These are phyloP conservation scores for Cariama cristata DNA, from an alignment of 2,113 vertebrate species.

Conservation along the genomic window DNA sequence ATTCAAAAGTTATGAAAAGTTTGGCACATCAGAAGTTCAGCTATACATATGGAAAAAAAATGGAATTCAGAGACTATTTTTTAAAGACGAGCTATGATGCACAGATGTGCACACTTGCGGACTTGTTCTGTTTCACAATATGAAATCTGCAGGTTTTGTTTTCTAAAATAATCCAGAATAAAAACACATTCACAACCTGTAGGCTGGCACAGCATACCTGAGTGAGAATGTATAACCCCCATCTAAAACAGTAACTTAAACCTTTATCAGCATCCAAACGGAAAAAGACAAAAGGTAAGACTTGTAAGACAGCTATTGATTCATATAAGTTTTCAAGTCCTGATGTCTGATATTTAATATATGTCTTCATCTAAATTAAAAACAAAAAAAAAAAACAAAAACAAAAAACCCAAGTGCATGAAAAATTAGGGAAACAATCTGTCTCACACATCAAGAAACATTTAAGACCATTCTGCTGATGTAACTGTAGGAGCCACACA, in stretches of 20 bases:
- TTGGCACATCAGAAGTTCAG: slow-evolving; percentile 92
- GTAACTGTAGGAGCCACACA: slow-evolving; percentile 91
- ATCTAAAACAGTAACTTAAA: slow-evolving; percentile 96
- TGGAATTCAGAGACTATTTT: slow-evolving; percentile 78
- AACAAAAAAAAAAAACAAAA: slow-evolving; percentile 62
- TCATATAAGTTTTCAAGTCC: slow-evolving; percentile 95
- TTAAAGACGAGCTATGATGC: slow-evolving; percentile 72
- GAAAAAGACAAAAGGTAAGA: slow-evolving; percentile 89
- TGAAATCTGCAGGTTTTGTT: slow-evolving; percentile 83
- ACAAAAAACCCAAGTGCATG: slow-evolving; percentile 76
- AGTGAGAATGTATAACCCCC: slow-evolving; percentile 97
- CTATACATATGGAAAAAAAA: slow-evolving; percentile 79
- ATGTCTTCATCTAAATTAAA: slow-evolving; percentile 90
- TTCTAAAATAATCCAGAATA: slow-evolving; percentile 90
- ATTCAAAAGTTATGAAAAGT: slow-evolving; percentile 88
- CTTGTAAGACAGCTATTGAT: slow-evolving; percentile 89
- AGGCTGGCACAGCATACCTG: slow-evolving; percentile 99
- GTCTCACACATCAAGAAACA: slow-evolving; percentile 96
- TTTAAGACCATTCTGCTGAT: slow-evolving; percentile 99
- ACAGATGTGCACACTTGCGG: slow-evolving; percentile 79
- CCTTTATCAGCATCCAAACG: slow-evolving; percentile 90
- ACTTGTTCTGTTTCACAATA: slow-evolving; percentile 83
- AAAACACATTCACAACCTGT: slow-evolving; percentile 99
- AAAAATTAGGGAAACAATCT: slow-evolving; percentile 90
- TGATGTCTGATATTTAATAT: slow-evolving; percentile 88